These are phyloP conservation scores for Potamilus streckersoni DNA, from an alignment of 1,140 invertebrate genomes.

Conservation along the genomic window DNA sequence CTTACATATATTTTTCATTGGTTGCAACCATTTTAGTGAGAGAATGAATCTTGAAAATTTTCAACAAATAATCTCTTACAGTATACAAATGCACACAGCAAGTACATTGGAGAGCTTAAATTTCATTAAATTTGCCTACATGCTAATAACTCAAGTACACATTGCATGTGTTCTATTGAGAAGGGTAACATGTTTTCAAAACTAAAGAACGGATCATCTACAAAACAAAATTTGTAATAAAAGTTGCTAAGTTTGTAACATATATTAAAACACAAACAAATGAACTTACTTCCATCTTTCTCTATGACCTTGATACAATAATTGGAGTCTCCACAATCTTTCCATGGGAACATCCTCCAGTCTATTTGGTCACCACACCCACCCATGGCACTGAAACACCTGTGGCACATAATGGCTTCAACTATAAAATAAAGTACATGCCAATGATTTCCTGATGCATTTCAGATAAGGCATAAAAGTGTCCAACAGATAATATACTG, in stretches of 20 bases:
- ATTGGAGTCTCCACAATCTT: slow-evolving; percentile 53
- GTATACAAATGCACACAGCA: not conserved
- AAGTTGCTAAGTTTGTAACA: not conserved
- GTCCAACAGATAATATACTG: too few relatives aligned
- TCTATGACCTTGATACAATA: slow-evolving; percentile 66
- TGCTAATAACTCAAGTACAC: too few relatives aligned
- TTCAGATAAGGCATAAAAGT: too few relatives aligned
- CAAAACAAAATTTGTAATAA: not conserved
- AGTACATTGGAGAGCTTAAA: too few relatives aligned
- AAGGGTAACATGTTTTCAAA: not conserved
- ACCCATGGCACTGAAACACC: slow-evolving; percentile 60
- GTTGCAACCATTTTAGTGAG: too few relatives aligned
- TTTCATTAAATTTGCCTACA: too few relatives aligned
- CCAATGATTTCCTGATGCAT: too few relatives aligned
- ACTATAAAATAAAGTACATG: slow-evolving; percentile 33
- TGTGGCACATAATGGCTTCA: slow-evolving; percentile 56
- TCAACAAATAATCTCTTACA: not conserved
- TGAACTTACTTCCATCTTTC: slow-evolving; percentile 57
- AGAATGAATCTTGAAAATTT: too few relatives aligned
- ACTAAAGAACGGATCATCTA: not conserved
- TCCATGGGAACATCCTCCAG: slow-evolving; percentile 63
- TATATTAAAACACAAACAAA: not conserved
- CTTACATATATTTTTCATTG: too few relatives aligned
- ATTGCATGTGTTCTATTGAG: too few relatives aligned
- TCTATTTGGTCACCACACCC: slow-evolving; percentile 57